These are phyloP conservation scores for Alexandromys fortis DNA, from an alignment of 2,113 vertebrate species.

Conservation along the genomic window DNA sequence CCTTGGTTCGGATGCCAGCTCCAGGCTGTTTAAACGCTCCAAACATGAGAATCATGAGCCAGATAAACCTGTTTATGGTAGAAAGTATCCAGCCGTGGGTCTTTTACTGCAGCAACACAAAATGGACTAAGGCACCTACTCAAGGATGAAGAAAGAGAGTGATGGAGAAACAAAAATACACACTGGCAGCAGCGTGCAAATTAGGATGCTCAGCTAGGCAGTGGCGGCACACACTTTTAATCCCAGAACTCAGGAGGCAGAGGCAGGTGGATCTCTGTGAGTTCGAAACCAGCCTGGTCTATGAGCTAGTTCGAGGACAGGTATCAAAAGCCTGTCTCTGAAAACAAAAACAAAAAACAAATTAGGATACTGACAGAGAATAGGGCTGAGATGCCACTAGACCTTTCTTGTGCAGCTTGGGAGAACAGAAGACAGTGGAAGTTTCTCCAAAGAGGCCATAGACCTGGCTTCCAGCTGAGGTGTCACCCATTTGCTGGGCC, in stretches of 20 bases:
- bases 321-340: too few relatives aligned
- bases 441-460: neutral
- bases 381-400: neutral
- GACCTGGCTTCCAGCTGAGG: neutral
- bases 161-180: neutral
- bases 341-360: neutral
- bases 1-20: neutral
- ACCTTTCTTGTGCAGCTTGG: too few relatives aligned
- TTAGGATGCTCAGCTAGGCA: neutral
- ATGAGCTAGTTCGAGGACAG: too few relatives aligned
- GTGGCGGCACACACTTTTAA: too few relatives aligned
- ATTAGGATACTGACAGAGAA: neutral
- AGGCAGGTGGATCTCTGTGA: too few relatives aligned
- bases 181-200: neutral
- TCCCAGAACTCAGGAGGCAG: too few relatives aligned
- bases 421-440: neutral
- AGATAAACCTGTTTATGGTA: neutral
- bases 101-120: neutral
- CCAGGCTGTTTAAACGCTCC: neutral
- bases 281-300: too few relatives aligned
- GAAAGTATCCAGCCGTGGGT: neutral
- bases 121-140: neutral
- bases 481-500: fast-evolving
- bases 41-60: neutral
- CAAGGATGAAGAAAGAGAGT: neutral